Evolutionary conservation across 2,888 invertebrate genomes (phyloP).

Genomic region (Chrysina gloriosa): DNA sequence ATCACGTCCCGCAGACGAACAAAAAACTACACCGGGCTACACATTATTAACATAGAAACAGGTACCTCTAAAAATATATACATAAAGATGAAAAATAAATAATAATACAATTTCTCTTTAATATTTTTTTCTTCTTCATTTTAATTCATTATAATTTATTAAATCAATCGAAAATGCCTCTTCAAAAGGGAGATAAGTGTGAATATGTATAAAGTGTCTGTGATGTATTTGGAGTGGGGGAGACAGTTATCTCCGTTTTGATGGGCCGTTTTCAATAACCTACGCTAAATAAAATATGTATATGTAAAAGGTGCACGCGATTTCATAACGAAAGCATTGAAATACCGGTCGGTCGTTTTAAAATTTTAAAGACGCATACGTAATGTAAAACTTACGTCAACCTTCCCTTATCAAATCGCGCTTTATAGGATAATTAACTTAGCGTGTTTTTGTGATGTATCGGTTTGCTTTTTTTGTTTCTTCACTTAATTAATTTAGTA

Average conservation of each 20-base stretch:
- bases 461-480: conserved; percentile 41
- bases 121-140: conserved; percentile 20
- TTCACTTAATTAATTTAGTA: conserved; percentile 30
- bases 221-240: not conserved
- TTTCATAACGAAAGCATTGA: conserved; percentile 16
- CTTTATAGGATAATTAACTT: conserved; percentile 1
- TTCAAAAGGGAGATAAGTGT: conserved; percentile 15
- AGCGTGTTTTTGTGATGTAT: conserved; percentile 16
- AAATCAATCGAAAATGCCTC: not conserved
- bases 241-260: conserved; percentile 1
- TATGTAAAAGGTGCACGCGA: conserved; percentile 3
- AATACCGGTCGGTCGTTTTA: too few species aligned
- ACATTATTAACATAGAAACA: conserved; percentile 63
- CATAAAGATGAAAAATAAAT: conserved; percentile 48
- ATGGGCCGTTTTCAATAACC: conserved; percentile 25
- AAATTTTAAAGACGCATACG: not conserved
- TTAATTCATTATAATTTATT: not conserved
- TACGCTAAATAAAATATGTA: conserved; percentile 29
- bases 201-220: not conserved
- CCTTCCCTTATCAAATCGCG: conserved; percentile 30
- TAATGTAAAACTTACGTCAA: not conserved
- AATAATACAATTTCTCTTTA: conserved; percentile 43
- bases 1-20: conserved; percentile 35
- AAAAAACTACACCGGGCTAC: conserved; percentile 59
- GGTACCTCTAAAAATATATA: conserved; percentile 63